These are phyloP conservation scores for Poecilia wingei DNA, from an alignment of 2,797 vertebrate genomes.

Conservation along the genomic window DNA sequence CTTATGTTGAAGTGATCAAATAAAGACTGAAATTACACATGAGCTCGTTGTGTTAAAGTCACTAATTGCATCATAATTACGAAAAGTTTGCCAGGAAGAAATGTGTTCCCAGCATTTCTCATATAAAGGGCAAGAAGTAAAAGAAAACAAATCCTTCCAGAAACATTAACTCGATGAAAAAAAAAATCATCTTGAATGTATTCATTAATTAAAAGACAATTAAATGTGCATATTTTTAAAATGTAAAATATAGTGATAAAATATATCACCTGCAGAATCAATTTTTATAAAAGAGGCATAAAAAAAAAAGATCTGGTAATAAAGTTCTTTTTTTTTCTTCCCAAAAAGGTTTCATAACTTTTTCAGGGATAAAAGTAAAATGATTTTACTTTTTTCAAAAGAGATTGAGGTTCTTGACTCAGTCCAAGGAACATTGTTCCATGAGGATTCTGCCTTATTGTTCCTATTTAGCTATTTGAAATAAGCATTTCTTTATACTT, in stretches of 20 bases:
- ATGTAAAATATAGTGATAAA: too few species aligned
- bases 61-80: constrained; percentile 71
- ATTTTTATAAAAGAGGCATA: not conserved
- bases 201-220: constrained; percentile 9
- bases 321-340: not conserved
- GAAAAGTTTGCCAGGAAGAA: constrained; percentile 64
- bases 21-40: constrained; percentile 68
- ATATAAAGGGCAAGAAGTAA: constrained; percentile 58
- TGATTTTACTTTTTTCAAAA: not conserved
- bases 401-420: constrained; percentile 9
- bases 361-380: not conserved
- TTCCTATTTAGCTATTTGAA: constrained; percentile 23
- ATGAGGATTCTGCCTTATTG: constrained; percentile 17
- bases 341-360: not conserved
- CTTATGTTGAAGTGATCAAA: constrained; percentile 57
- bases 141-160: not conserved
- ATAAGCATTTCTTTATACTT: constrained; percentile 24
- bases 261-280: too few species aligned
- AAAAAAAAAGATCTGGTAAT: not conserved
- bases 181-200: constrained; percentile 3
- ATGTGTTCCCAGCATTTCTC: constrained; percentile 51
- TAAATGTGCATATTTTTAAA: not conserved
- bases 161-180: not conserved
- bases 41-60: constrained; percentile 59
- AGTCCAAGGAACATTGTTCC: not conserved